Evolutionary conservation across 1,140 invertebrate genomes (phyloP), one percentile per base, ranked within the genome.

Genomic region (Hylaeus anthracinus): DNA sequence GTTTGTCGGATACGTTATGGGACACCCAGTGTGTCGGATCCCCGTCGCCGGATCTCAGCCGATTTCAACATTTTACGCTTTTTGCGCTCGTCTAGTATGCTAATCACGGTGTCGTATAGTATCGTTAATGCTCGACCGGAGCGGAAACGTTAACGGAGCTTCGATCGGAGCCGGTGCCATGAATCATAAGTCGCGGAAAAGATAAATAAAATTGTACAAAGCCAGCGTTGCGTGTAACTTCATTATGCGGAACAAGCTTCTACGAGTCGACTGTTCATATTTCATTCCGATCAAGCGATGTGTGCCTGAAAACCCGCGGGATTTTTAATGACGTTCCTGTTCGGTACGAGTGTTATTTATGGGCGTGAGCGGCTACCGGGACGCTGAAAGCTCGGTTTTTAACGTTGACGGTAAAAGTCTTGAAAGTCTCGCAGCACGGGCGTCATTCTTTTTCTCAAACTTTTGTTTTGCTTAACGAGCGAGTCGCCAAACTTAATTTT

Each of bases 171-270:
- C 39, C 76, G 15, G 58, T 9, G 12, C 55, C 76, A 72, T 78
- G 76, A 78, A 78, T 78, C 76, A 78, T 78, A 78, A 63, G 67
- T 37, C 58, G 76, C 67, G 76, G 67, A 72, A 72, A 78, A 78
- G 67, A 78, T 78, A 78, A 78, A 78, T 78, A 78, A 78, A 78
- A 78, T 78, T 37, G 67, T 72, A 78, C 76, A 72, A 64, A 78
- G 76, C 39, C 67, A 78, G 58, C 67, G 76, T 78, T 78, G 67
- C 76, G 76, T 78, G 76, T 78, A 78, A 78, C 76, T 78, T 78
- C 76, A 72, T 78, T 78, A 78, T 72, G 58, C 76, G 67, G 12
- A 58, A 78, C 76, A 78, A 72, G 76, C 67, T 72, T 72, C 76
- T 78, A 78, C 67, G 56, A 78, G 76, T 78, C 48, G 76, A 26